Evolutionary conservation across 2,797 vertebrate genomes (phyloP).

Genomic region (Sternarchorhynchus goeldii): DNA sequence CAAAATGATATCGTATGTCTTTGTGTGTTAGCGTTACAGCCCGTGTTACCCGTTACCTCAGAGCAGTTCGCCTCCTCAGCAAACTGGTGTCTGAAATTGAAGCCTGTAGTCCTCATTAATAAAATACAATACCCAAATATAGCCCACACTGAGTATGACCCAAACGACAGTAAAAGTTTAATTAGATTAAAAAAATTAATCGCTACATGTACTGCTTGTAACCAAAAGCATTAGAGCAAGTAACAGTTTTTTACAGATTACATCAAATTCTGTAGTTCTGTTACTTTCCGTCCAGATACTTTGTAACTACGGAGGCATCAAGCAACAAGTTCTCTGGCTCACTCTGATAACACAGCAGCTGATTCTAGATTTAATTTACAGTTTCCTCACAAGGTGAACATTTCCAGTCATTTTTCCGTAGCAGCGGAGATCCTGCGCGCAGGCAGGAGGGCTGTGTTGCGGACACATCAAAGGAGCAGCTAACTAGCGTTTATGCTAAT

Average conservation of each 20-base stretch:
- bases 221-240: not conserved
- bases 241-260: not conserved
- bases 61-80: not conserved
- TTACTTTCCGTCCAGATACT: not conserved
- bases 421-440: slow-evolving; percentile 57
- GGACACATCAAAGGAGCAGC: slow-evolving; percentile 68
- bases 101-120: slow-evolving; percentile 8
- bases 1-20: not conserved
- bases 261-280: not conserved
- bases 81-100: not conserved
- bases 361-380: slow-evolving; percentile 63
- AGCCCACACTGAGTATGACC: not conserved
- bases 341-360: not conserved
- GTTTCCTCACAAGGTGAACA: slow-evolving; percentile 55
- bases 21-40: not conserved
- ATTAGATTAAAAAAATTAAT: slow-evolving; percentile 17
- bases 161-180: slow-evolving; percentile 11
- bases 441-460: slow-evolving; percentile 36
- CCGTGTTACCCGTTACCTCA: not conserved
- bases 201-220: slow-evolving; percentile 6
- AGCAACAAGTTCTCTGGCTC: not conserved
- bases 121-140: slow-evolving; percentile 18
- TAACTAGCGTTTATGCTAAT: slow-evolving; percentile 73
- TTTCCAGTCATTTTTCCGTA: slow-evolving; percentile 66
- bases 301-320: not conserved